These are phyloP conservation scores for Andrena flavipes DNA, from an alignment of 2,888 invertebrate species.

Conservation along the genomic window DNA sequence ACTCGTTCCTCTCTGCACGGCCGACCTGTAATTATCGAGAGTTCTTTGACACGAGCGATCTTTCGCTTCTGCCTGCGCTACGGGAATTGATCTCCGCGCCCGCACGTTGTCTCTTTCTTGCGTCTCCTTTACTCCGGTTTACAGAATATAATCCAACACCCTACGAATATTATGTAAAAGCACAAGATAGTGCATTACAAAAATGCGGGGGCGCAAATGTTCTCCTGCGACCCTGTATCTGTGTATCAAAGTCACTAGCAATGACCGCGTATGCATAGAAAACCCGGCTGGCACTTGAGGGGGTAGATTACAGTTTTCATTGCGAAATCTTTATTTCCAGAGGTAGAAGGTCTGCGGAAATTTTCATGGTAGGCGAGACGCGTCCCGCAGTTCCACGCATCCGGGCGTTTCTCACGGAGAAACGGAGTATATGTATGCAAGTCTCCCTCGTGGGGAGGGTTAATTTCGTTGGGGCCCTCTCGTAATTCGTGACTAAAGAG, in stretches of 20 bases:
- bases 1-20: constrained; percentile 53
- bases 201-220: not conserved
- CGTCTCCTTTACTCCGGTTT: not conserved
- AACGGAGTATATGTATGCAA: constrained; percentile 35
- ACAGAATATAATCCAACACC: not conserved
- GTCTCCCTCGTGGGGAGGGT: constrained; percentile 49
- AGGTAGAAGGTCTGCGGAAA: not conserved
- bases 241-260: not conserved
- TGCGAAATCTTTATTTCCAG: not conserved
- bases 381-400: constrained; percentile 7
- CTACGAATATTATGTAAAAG: not conserved
- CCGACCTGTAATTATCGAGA: constrained; percentile 60
- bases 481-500: constrained; percentile 61
- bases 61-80: constrained; percentile 15
- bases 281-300: not conserved
- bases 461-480: constrained; percentile 63
- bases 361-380: not conserved
- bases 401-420: constrained; percentile 29
- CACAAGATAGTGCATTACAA: not conserved
- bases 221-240: not conserved
- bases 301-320: constrained; percentile 5
- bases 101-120: constrained; percentile 9
- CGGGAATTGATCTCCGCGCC: constrained; percentile 44
- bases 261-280: not conserved
- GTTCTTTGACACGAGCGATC: constrained; percentile 60